phyloP scores from a whole-genome alignment of 2,888 invertebrate genomes.

The Amblyjoppa fuscipennis region DNA sequence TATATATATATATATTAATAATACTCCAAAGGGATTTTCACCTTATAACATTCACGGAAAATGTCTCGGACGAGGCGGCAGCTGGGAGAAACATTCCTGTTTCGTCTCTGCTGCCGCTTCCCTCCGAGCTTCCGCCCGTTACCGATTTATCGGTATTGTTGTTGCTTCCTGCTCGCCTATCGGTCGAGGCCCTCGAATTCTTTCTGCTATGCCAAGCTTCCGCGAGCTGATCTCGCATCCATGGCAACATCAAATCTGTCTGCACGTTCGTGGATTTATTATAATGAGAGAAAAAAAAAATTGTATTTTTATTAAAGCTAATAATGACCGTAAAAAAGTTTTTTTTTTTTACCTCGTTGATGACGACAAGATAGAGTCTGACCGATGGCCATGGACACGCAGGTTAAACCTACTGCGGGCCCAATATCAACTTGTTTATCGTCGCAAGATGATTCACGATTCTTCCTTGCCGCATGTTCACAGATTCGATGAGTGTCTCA shows the following conservation, averaged over 20 bases:
- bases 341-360: conserved; percentile 54
- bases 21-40: conserved; percentile 55
- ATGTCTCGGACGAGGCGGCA: conserved; percentile 75
- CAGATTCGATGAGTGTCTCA: background rate
- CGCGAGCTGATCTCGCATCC: conserved; percentile 80
- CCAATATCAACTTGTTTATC: conserved; percentile 48
- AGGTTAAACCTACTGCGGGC: conserved; percentile 60
- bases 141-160: conserved; percentile 72
- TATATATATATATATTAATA: background rate
- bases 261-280: conserved; percentile 53
- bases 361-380: conserved; percentile 56
- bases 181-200: conserved; percentile 75
- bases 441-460: background rate
- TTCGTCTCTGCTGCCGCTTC: conserved; percentile 74
- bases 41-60: conserved; percentile 81
- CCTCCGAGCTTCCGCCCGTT: conserved; percentile 73
- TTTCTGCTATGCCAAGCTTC: conserved; percentile 81
- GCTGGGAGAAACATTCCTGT: conserved; percentile 72
- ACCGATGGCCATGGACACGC: conserved; percentile 65
- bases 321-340: background rate
- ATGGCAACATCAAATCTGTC: conserved; percentile 81
- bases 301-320: background rate
- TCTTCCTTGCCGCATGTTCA: conserved; percentile 3
- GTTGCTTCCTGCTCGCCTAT: conserved; percentile 39
- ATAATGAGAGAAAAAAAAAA: background rate